These are phyloP conservation scores for Thamnophis sirtalis DNA, from an alignment of 2,113 vertebrate species.

Conservation along the genomic window DNA sequence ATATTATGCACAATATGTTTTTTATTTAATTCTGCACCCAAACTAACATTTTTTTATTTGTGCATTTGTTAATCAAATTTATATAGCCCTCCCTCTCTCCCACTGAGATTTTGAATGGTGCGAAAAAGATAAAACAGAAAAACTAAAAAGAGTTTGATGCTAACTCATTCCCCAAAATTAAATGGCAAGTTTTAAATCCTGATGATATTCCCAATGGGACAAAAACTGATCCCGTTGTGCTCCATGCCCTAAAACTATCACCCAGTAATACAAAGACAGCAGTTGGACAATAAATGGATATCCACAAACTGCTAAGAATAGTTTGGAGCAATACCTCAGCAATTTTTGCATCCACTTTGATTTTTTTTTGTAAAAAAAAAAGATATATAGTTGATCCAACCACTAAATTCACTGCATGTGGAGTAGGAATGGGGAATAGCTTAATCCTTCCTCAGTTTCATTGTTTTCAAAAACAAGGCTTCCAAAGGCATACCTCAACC, in stretches of 20 bases:
- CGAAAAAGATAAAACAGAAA: too few species aligned
- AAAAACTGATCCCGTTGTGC: background rate
- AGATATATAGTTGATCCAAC: background rate
- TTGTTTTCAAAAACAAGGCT: background rate
- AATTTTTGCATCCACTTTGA: background rate
- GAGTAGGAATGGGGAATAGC: too few species aligned
- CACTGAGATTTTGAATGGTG: too few species aligned
- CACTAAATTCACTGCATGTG: background rate
- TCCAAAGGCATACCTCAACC: background rate
- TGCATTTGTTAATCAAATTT: too few species aligned
- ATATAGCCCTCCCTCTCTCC: too few species aligned
- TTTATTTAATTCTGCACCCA: background rate
- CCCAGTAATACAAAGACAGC: background rate
- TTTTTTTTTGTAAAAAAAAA: background rate
- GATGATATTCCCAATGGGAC: background rate
- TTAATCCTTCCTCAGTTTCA: background rate
- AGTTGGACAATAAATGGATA: background rate
- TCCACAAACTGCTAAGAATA: background rate
- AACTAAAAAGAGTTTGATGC: background rate
- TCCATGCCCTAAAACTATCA: background rate
- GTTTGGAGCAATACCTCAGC: background rate
- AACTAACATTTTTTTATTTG: background rate
- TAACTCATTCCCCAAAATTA: background rate
- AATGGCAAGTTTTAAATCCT: background rate
- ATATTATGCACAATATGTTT: background rate